A percentile compares a stretch with the other conserved stretches of the same genome.
These are phyloP conservation scores for Sebastes kiyomatsui DNA, from an alignment of 2,797 vertebrate genomes.

Conservation along the genomic window DNA sequence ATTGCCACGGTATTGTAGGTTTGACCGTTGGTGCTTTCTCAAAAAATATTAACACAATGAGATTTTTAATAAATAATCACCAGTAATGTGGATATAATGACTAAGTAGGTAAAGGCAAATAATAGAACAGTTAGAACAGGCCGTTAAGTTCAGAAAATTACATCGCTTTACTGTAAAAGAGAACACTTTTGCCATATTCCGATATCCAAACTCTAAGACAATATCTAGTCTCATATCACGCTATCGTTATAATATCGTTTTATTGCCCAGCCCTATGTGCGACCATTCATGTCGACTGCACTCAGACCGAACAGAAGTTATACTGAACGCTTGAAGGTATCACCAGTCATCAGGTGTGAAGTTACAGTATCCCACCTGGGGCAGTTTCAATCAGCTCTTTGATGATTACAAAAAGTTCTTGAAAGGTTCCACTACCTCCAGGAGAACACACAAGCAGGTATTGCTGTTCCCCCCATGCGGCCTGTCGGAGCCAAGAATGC, in stretches of 20 bases:
- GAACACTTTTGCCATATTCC: too few species aligned
- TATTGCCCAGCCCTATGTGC: neutral
- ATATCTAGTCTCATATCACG: too few species aligned
- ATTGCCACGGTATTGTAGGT: too few species aligned
- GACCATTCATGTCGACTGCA: neutral
- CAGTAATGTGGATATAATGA: too few species aligned
- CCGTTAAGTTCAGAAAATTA: accelerated
- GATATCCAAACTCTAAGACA: too few species aligned
- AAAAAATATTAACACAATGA: too few species aligned
- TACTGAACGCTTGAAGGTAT: conserved; percentile 1
- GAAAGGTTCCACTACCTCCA: conserved; percentile 22
- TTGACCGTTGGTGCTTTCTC: too few species aligned
- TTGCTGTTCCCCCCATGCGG: conserved; percentile 14
- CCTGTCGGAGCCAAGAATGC: conserved; percentile 31
- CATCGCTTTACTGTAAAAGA: too few species aligned
- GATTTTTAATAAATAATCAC: too few species aligned
- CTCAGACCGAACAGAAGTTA: neutral
- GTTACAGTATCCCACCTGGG: conserved; percentile 30
- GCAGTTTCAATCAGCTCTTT: conserved; percentile 34
- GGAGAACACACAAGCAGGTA: conserved; percentile 32
- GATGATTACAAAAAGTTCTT: conserved; percentile 41
- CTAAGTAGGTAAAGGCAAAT: too few species aligned
- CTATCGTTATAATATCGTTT: accelerated
- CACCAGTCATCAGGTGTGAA: conserved; percentile 14
- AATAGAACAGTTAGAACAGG: too few species aligned